Percentiles rank a stretch among this genome's conserved stretches.
These are phyloP conservation scores for Rhinoderma darwinii DNA, from an alignment of 2,113 vertebrate genomes.

Conservation along the genomic window DNA sequence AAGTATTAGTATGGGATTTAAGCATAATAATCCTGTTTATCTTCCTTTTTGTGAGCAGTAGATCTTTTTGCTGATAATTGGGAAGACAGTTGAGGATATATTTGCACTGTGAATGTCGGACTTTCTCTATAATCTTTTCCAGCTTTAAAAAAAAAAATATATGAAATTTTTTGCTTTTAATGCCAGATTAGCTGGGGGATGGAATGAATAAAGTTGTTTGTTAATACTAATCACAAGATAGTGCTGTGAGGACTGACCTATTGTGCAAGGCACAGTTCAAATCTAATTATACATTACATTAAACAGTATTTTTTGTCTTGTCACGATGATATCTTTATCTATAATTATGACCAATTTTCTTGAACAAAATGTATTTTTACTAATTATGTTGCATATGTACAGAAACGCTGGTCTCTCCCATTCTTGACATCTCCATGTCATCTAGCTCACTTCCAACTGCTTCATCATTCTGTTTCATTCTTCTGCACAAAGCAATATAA, in stretches of 20 bases:
- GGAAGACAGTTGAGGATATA: conserved; percentile 43
- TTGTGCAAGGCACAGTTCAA: conserved; percentile 21
- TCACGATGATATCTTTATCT: conserved; percentile 17
- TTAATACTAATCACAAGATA: conserved; percentile 16
- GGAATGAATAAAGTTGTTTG: conserved; percentile 44
- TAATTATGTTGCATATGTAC: conserved; percentile 10
- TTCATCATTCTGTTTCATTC: neutral
- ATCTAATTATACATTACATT: conserved; percentile 34
- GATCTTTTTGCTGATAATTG: conserved; percentile 53
- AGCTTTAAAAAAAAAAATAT: conserved; percentile 19
- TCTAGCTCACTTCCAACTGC: too few relatives aligned
- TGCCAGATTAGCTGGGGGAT: conserved; percentile 22
- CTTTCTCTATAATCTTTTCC: conserved; percentile 44
- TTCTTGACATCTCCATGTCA: neutral
- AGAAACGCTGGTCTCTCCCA: neutral
- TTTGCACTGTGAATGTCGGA: conserved; percentile 11
- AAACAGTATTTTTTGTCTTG: neutral
- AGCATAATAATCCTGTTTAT: conserved; percentile 52
- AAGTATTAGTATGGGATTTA: conserved; percentile 46
- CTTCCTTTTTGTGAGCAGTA: conserved; percentile 36
- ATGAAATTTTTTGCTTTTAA: conserved; percentile 23
- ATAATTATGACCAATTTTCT: conserved; percentile 44
- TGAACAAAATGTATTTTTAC: conserved; percentile 22
- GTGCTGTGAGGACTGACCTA: neutral
- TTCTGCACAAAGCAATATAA: neutral